Conservation (phyloP, 2,113 vertebrate species). For the Corythoichthys haematopterus region DNA sequence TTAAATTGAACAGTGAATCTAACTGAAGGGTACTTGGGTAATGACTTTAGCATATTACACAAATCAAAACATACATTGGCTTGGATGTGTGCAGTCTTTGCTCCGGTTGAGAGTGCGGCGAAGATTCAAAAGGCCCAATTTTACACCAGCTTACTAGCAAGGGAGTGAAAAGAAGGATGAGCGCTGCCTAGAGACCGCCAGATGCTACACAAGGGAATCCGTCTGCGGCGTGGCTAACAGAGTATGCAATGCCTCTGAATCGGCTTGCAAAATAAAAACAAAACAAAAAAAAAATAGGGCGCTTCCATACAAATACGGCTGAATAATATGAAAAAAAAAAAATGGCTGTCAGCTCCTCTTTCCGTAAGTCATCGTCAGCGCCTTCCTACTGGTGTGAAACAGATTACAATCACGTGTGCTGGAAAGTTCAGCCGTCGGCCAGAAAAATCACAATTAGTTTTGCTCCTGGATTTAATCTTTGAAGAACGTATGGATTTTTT, state of each 20-base stretch:
- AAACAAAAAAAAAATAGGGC: slow-evolving; percentile 18
- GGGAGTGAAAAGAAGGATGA: slow-evolving; percentile 49
- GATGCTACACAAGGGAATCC: slow-evolving; percentile 60
- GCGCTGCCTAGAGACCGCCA: slow-evolving; percentile 44
- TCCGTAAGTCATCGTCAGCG: slow-evolving; percentile 2
- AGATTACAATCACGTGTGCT: slow-evolving; percentile 11
- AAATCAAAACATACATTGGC: slow-evolving; percentile 55
- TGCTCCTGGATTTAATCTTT: slow-evolving; percentile 5
- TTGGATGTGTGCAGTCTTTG: slow-evolving; percentile 47
- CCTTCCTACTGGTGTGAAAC: neutral
- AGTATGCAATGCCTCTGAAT: slow-evolving; percentile 58
- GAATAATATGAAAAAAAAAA: slow-evolving; percentile 33
- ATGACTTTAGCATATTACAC: slow-evolving; percentile 49
- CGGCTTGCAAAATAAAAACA: slow-evolving; percentile 63
- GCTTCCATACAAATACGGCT: slow-evolving; percentile 38
- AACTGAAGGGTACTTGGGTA: no score
- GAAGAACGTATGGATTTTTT: slow-evolving; percentile 1
- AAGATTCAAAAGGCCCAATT: slow-evolving; percentile 61
- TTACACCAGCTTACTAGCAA: slow-evolving; percentile 65
- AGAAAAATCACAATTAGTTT: slow-evolving; percentile 3
- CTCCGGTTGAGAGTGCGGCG: slow-evolving; percentile 50
- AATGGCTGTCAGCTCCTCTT: slow-evolving; percentile 25
- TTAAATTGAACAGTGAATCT: no score
- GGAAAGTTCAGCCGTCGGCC: neutral
- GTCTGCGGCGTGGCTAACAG: slow-evolving; percentile 52